Evolutionary conservation across 2,888 invertebrate species (phyloP).

Genomic region (Harmothoe impar): DNA sequence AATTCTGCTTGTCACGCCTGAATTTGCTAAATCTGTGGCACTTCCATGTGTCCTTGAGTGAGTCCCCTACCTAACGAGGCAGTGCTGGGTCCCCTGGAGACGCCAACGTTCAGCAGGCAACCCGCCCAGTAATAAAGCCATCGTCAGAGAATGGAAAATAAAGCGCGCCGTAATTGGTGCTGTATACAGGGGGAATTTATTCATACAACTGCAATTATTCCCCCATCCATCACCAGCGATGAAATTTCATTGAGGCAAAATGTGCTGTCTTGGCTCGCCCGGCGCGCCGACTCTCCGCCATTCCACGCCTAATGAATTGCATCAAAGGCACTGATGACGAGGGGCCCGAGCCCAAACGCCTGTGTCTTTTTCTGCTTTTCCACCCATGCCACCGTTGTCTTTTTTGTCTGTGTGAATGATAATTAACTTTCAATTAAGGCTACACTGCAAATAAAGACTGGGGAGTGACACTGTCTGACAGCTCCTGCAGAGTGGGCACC

Average conservation of each 20-base stretch:
- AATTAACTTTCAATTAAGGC: slow-evolving; percentile 42
- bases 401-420: neutral
- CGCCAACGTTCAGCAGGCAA: neutral
- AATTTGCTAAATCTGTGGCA: slow-evolving; percentile 36
- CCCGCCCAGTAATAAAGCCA: slow-evolving; percentile 31
- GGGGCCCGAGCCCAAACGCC: neutral
- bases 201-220: slow-evolving; percentile 53
- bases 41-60: neutral
- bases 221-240: slow-evolving; percentile 47
- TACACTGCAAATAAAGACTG: slow-evolving; percentile 37
- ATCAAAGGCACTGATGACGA: neutral
- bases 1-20: slow-evolving; percentile 42
- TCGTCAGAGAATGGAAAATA: slow-evolving; percentile 35
- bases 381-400: neutral
- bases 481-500: neutral
- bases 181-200: slow-evolving; percentile 50
- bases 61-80: neutral
- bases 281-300: neutral
- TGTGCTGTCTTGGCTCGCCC: slow-evolving; percentile 35
- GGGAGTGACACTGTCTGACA: neutral
- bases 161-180: slow-evolving; percentile 43
- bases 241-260: slow-evolving; percentile 43
- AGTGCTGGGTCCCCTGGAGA: neutral
- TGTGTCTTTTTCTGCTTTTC: neutral
- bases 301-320: slow-evolving; percentile 3